A percentile compares a stretch with the other conserved stretches of the same genome.
Evolutionary conservation across 2,888 invertebrate species (phyloP).

Genomic region (Calephelis perditalis): DNA sequence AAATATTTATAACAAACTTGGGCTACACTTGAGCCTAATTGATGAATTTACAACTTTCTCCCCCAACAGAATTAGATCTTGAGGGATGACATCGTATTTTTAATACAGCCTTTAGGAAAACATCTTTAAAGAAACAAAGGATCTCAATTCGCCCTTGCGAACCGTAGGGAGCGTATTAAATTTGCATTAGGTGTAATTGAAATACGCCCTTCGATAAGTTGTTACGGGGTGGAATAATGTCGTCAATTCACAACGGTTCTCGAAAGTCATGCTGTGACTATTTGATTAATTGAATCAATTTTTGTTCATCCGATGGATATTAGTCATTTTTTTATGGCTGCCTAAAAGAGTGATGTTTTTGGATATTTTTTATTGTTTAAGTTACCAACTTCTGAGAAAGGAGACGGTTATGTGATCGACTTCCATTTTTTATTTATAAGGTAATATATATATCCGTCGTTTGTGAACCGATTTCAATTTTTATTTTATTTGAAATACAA

Average conservation of each 20-base stretch:
- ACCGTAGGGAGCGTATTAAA: constrained; percentile 70
- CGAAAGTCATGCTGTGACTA: constrained; percentile 67
- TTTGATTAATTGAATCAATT: constrained; percentile 75
- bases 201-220: constrained; percentile 71
- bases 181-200: constrained; percentile 76
- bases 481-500: no score
- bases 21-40: constrained; percentile 41
- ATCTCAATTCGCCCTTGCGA: constrained; percentile 48
- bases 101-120: constrained; percentile 29
- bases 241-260: constrained; percentile 63
- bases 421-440: no score
- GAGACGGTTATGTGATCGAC: no score
- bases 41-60: constrained; percentile 56
- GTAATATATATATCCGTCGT: no score
- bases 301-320: constrained; percentile 30
- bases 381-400: no score
- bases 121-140: constrained; percentile 61
- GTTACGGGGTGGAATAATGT: constrained; percentile 67
- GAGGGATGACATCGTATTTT: constrained; percentile 8
- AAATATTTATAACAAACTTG: not conserved
- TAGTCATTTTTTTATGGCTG: no score
- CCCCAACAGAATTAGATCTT: constrained; percentile 52
- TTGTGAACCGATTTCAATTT: no score
- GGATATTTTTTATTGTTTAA: no score
- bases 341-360: no score